Conservation (phyloP, 2,113 vertebrate species). For the Cygnus atratus region DNA sequence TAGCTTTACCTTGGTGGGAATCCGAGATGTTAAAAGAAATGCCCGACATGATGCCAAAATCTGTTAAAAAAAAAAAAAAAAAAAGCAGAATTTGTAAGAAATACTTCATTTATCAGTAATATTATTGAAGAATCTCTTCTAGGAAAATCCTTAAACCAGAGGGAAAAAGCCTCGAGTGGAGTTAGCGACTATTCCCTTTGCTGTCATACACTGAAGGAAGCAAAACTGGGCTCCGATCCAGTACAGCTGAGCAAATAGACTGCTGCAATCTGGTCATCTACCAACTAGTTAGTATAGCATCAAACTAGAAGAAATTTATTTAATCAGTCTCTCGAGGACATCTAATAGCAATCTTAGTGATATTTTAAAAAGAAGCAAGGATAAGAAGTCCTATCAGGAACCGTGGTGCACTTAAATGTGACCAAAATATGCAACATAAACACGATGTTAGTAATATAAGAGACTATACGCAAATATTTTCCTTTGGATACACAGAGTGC, state of each 20-base stretch:
- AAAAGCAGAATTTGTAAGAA: not conserved
- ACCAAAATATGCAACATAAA: not conserved
- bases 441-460: not conserved
- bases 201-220: not conserved
- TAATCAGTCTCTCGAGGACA: not conserved
- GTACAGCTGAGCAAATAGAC: not conserved
- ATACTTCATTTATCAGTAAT: not conserved
- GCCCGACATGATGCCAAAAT: slow-evolving; percentile 91
- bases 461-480: not conserved
- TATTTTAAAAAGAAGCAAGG: not conserved
- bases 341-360: not conserved
- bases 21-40: slow-evolving; percentile 90
- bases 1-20: slow-evolving; percentile 91
- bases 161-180: not conserved
- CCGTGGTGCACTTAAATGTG: not conserved
- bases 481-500: not conserved
- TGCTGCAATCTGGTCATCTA: not conserved
- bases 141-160: not conserved
- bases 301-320: not conserved
- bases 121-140: not conserved
- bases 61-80: slow-evolving; percentile 69
- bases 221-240: not conserved
- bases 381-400: not conserved
- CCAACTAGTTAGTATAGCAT: not conserved
- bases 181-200: not conserved